Base-by-base conservation (phyloP, 2,888 invertebrate species). In the Epiblema foenella region DNA sequence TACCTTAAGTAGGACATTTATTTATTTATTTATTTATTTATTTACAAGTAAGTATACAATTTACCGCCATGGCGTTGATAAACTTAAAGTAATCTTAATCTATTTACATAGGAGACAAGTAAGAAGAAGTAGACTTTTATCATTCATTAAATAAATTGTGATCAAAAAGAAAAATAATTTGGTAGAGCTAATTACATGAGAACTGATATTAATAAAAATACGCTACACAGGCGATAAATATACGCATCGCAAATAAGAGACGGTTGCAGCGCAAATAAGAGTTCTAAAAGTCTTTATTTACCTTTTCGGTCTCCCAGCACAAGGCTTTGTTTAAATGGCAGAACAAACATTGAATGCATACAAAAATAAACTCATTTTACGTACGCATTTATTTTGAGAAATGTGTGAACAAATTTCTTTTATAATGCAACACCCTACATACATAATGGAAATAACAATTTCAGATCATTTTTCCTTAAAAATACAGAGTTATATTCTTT, bases 301-400 rank as follows among this genome's bases (percentile, higher is more conserved):
- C 49, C 56, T 57, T 49, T 56, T 51, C 54, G 33, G 59, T 15
- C 56, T 60, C 65, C 59, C 65, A 42, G 37, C 11, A 51, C 46
- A 51, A 63, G 59, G 39, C 67, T 51, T 71, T 71, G 62, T 71
- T 71, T 56, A 56, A 62, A 66, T 65, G 58, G 52, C 18, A 65
- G 24, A 59, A 70, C 33, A 60, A 59, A 65, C 58, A 69, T 39
- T 37, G 33, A 51, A 54, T 56, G n/a, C 10, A 42, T 59, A 58
- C 24, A 65, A 59, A 58, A 65, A 54, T 52, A 39, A 15, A 17
- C 56, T 51, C 18, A 17, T 58, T 66, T 29, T 57, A 60, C 2
- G 5, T 29, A 33, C 33, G 29, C 54, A 15, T 46, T 46, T 46
- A 15, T 17, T 57, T 2, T 56, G 17, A 17, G 33, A 57, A 51